Conservation (phyloP, 1,140 invertebrate species). For the Diplogasteroides magnus region DNA sequence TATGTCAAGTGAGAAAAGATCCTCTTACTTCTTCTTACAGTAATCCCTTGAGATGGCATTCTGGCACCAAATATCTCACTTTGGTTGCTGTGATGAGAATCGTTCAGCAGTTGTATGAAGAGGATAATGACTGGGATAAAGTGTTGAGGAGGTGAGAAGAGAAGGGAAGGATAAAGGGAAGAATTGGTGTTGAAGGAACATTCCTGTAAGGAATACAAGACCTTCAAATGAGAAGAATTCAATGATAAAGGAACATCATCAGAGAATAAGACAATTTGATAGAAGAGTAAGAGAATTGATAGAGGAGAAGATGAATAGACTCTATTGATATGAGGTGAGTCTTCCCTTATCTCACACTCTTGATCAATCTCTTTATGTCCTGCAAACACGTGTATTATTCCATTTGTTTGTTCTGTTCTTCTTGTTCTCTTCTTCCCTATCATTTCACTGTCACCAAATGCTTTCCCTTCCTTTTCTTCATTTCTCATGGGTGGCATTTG, state of each 20-base stretch:
- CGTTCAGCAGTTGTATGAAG: slow-evolving; percentile 27
- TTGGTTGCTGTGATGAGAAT: slow-evolving; percentile 35
- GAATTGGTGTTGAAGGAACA: slow-evolving; percentile 23
- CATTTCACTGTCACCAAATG: too few species aligned
- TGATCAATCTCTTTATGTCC: too few species aligned
- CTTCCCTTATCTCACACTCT: too few species aligned
- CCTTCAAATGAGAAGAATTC: slow-evolving; percentile 28
- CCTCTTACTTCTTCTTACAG: background rate
- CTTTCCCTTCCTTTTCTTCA: too few species aligned
- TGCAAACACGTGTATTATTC: too few species aligned
- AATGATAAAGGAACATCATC: slow-evolving; percentile 1
- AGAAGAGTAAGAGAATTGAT: slow-evolving; percentile 12
- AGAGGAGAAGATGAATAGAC: background rate
- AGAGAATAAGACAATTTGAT: slow-evolving; percentile 21
- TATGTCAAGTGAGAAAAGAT: slow-evolving; percentile 19
- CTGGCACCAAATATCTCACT: slow-evolving; percentile 35
- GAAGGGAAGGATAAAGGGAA: slow-evolving; percentile 11
- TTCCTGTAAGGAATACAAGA: slow-evolving; percentile 31
- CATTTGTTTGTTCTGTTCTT: too few species aligned
- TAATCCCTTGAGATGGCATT: slow-evolving; percentile 29
- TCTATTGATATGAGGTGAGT: too few species aligned
- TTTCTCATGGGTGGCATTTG: too few species aligned
- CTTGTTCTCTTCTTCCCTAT: too few species aligned
- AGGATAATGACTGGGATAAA: too few species aligned
- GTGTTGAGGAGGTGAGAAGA: slow-evolving; percentile 33